Conservation (phyloP, 92 coral and sea anemone species). For the Heliopora coerulea region DNA sequence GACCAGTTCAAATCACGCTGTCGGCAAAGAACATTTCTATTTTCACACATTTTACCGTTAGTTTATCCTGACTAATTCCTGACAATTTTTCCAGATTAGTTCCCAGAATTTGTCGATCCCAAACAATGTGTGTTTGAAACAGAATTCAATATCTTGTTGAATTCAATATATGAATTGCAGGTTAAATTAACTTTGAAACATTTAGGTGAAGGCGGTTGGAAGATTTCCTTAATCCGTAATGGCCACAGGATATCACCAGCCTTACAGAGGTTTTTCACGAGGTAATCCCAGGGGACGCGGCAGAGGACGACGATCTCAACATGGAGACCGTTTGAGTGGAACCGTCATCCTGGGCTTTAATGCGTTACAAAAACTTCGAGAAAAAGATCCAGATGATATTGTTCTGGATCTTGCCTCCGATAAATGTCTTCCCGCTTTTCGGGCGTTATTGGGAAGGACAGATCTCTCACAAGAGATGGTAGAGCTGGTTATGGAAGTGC, state of each 20-base stretch:
- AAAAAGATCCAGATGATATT: conserved; percentile 71
- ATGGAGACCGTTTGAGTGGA: conserved; percentile 9
- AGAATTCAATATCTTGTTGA: no score
- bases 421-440: conserved; percentile 71
- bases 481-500: conserved; percentile 58
- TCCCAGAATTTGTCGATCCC: no score
- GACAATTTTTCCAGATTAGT: no score
- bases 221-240: not conserved
- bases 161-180: no score
- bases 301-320: conserved; percentile 12
- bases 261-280: conserved; percentile 3
- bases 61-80: no score
- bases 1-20: no score
- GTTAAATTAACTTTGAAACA: no score
- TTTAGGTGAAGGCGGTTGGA: not conserved
- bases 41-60: no score
- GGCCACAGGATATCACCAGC: conserved; percentile 18
- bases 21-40: no score
- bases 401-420: conserved; percentile 79
- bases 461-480: conserved; percentile 63
- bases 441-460: conserved; percentile 39
- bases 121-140: no score
- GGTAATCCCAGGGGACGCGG: conserved; percentile 23
- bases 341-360: conserved; percentile 61
- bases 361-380: conserved; percentile 60